Evolutionary conservation across 2,797 vertebrate genomes (phyloP).

Genomic region (Rhinogobio ventralis): DNA sequence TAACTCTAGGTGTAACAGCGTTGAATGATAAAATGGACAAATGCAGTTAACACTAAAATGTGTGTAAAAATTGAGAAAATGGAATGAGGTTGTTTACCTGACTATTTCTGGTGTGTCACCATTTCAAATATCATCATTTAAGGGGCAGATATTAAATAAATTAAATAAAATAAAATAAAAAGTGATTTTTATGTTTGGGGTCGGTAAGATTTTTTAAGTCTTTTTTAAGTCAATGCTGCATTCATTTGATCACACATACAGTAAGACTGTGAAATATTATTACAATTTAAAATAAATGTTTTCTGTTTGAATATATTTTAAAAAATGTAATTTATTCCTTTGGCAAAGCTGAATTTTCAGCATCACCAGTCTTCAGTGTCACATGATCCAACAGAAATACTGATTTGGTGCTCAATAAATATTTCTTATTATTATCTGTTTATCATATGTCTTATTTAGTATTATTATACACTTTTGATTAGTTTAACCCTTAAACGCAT

Average conservation of each 20-base stretch:
- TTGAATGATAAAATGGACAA: neutral
- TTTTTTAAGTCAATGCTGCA: neutral
- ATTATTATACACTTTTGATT: neutral
- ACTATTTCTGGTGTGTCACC: neutral
- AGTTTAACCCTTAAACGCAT: too few relatives aligned
- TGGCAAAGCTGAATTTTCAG: neutral
- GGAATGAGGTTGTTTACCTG: neutral
- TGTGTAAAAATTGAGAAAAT: neutral
- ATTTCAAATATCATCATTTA: neutral
- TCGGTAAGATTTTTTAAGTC: neutral
- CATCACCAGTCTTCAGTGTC: too few relatives aligned
- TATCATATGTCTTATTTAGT: neutral
- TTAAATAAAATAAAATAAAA: too few relatives aligned
- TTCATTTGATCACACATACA: neutral
- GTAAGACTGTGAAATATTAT: neutral
- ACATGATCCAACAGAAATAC: neutral
- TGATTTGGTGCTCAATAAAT: neutral
- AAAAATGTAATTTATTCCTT: neutral
- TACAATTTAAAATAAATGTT: neutral
- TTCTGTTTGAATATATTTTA: neutral
- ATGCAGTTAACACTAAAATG: neutral
- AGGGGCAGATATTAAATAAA: neutral
- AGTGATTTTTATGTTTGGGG: neutral
- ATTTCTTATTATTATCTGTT: neutral
- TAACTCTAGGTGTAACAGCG: neutral